These are phyloP conservation scores for Papilio aristodemus DNA, from an alignment of 1,140 invertebrate genomes.

Conservation along the genomic window DNA sequence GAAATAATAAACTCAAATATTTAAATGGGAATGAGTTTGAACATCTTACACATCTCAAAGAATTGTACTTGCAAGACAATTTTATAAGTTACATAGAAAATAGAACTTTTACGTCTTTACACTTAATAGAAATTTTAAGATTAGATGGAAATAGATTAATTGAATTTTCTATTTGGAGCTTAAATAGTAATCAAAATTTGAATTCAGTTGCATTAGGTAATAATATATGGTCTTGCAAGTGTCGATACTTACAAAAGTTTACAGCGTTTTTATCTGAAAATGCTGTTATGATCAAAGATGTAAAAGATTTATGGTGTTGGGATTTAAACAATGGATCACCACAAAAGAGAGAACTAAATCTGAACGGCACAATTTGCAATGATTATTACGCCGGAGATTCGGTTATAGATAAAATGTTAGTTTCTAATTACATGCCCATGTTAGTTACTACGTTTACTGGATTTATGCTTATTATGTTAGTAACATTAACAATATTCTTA, in stretches of 20 bases:
- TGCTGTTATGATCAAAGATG: conserved; percentile 87
- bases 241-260: conserved; percentile 92
- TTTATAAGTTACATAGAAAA: conserved; percentile 88
- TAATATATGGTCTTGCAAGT: conserved; percentile 95
- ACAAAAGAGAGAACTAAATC: conserved; percentile 86
- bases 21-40: conserved; percentile 95
- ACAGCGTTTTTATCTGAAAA: conserved; percentile 91
- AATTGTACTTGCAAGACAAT: conserved; percentile 94
- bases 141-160: conserved; percentile 92
- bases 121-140: conserved; percentile 88
- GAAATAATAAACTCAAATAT: conserved; percentile 89
- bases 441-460: conserved; percentile 88
- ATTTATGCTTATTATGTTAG: conserved; percentile 86
- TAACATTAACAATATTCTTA: conserved; percentile 88
- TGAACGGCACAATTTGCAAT: conserved; percentile 90
- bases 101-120: conserved; percentile 87
- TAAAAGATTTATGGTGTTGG: conserved; percentile 88
- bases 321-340: conserved; percentile 84
- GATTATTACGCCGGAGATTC: conserved; percentile 91
- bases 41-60: conserved; percentile 88
- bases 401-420: conserved; percentile 90
- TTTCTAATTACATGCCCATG: conserved; percentile 91
- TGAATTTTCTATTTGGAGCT: conserved; percentile 91
- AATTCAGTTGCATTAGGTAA: conserved; percentile 86
- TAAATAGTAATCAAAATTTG: conserved; percentile 85